These are phyloP conservation scores for Xestoiulus laeticollis DNA, from an alignment of 2,888 invertebrate genomes.

Conservation along the genomic window DNA sequence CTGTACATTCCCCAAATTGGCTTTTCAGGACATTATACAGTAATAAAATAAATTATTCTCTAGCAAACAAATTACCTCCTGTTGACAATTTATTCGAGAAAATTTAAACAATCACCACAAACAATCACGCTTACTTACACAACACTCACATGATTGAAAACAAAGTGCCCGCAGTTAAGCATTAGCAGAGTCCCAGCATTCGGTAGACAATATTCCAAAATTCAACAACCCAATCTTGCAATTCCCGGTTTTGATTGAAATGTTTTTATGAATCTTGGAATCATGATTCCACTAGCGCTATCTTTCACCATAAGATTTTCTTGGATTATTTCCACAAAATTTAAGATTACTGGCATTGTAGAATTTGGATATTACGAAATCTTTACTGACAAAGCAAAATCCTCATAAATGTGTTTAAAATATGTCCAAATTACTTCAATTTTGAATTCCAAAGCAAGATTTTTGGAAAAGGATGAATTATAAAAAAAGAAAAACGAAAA, in stretches of 20 bases:
- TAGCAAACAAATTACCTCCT: background rate
- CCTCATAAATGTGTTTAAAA: too few species aligned
- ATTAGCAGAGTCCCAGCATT: background rate
- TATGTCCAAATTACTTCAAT: too few species aligned
- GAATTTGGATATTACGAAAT: too few species aligned
- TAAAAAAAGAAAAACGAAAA: too few species aligned
- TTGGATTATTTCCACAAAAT: too few species aligned
- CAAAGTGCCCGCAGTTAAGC: background rate
- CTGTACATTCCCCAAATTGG: background rate
- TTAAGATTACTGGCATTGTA: too few species aligned
- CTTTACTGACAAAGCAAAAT: too few species aligned
- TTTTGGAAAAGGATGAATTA: too few species aligned
- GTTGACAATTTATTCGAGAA: background rate
- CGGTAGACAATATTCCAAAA: background rate
- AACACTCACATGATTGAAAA: constrained; percentile 1
- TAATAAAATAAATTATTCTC: background rate
- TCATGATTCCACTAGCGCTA: background rate
- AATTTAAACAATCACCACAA: constrained; percentile 1
- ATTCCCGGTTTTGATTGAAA: background rate
- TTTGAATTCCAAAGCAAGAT: too few species aligned
- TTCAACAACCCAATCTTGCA: background rate
- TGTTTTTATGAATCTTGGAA: background rate
- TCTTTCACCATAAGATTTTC: too few species aligned
- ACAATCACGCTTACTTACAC: constrained; percentile 13
- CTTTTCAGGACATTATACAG: background rate